A percentile compares a stretch with the other conserved stretches of the same genome.
Evolutionary conservation across 2,113 vertebrate species (phyloP).

Genomic region (Ictalurus furcatus): DNA sequence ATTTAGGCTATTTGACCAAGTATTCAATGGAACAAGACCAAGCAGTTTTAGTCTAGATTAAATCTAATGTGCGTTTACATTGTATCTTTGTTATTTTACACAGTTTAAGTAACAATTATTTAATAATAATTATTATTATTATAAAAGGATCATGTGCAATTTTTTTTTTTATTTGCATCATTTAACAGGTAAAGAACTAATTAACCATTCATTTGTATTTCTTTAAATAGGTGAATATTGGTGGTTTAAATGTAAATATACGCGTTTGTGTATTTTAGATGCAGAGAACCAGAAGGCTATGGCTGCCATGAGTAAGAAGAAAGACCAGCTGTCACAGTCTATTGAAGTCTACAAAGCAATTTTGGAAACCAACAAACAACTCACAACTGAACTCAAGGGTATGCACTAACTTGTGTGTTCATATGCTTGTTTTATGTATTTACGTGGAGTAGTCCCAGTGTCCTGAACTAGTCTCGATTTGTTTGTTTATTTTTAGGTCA

Average conservation of each 20-base stretch:
- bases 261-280: conserved; percentile 70
- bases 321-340: conserved; percentile 72
- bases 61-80: not conserved
- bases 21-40: not conserved
- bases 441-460: not conserved
- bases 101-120: not conserved
- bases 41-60: not conserved
- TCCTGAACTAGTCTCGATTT: not conserved
- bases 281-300: conserved; percentile 82
- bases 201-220: not conserved
- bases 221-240: not conserved
- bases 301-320: conserved; percentile 78
- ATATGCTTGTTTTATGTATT: not conserved
- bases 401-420: conserved; percentile 55
- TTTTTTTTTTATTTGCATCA: not conserved
- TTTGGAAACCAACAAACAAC: conserved; percentile 67
- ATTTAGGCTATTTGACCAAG: not conserved
- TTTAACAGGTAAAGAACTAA: not conserved
- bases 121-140: not conserved
- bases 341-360: conserved; percentile 66
- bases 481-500: conserved; percentile 68
- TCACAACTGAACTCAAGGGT: conserved; percentile 75
- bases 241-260: not conserved
- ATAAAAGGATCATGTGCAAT: not conserved
- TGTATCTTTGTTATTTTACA: not conserved